Conservation (phyloP, 2,888 invertebrate genomes). For the Orthonychiurus folsomi region DNA sequence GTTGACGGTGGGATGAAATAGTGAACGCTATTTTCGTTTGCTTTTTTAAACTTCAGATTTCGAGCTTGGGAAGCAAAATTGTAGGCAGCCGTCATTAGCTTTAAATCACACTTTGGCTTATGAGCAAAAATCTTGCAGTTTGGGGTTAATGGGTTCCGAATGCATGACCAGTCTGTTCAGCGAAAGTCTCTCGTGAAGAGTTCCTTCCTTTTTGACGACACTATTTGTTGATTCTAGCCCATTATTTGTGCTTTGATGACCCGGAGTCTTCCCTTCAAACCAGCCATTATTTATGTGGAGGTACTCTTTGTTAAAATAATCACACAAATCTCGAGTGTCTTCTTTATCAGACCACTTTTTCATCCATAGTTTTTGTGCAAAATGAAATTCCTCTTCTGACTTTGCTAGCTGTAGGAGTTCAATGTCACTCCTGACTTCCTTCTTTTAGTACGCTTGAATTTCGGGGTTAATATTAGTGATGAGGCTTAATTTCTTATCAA, state of each 20-base stretch:
- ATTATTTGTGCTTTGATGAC: conserved; percentile 2
- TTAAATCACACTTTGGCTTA: not conserved
- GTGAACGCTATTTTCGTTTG: not conserved
- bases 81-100: not conserved
- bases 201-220: conserved; percentile 1
- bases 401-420: not conserved
- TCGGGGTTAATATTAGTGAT: too few species aligned
- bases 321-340: not conserved
- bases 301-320: not conserved
- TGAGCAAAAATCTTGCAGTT: not conserved
- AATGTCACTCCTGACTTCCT: conserved; percentile 7
- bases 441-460: not conserved
- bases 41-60: not conserved
- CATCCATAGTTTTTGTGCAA: not conserved
- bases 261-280: conserved; percentile 4
- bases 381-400: not conserved
- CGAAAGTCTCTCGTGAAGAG: conserved; percentile 6
- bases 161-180: not conserved
- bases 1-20: not conserved
- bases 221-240: not conserved
- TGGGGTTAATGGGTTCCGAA: not conserved
- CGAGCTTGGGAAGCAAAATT: not conserved
- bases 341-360: not conserved
- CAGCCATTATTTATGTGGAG: not conserved
- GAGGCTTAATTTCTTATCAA: not conserved